A percentile compares a stretch with the other conserved stretches of the same genome.
These are phyloP conservation scores for Chionoecetes opilio DNA, from an alignment of 1,140 invertebrate genomes.

Conservation along the genomic window DNA sequence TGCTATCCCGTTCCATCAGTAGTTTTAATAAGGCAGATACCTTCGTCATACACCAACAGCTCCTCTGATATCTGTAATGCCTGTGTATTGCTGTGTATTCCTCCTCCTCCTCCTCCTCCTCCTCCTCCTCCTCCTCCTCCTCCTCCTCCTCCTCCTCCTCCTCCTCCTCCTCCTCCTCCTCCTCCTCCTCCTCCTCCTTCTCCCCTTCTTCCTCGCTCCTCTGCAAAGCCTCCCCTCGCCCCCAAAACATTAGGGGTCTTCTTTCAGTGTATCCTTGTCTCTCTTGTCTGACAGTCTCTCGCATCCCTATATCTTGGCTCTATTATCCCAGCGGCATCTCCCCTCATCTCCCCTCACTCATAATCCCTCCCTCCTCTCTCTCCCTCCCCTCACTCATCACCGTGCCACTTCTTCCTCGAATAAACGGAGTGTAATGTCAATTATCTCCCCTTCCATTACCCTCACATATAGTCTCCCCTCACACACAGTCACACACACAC, in stretches of 20 bases:
- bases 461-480: background rate
- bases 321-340: background rate
- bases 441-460: constrained; percentile 9
- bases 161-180: constrained; percentile 23
- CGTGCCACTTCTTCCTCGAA: background rate
- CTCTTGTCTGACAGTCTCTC: background rate
- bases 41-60: too few species aligned
- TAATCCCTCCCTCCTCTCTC: too few species aligned
- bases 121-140: background rate
- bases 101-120: too few species aligned
- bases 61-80: too few species aligned
- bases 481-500: background rate
- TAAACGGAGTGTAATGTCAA: background rate
- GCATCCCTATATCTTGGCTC: background rate
- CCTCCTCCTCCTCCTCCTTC: constrained; percentile 1
- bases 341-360: too few species aligned
- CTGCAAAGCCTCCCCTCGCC: too few species aligned
- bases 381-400: background rate
- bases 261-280: background rate
- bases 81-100: too few species aligned
- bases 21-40: too few species aligned
- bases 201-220: too few species aligned
- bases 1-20: too few species aligned
- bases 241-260: background rate
- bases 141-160: background rate